Conservation (phyloP, 1,140 invertebrate genomes). For the Cydia splendana region DNA sequence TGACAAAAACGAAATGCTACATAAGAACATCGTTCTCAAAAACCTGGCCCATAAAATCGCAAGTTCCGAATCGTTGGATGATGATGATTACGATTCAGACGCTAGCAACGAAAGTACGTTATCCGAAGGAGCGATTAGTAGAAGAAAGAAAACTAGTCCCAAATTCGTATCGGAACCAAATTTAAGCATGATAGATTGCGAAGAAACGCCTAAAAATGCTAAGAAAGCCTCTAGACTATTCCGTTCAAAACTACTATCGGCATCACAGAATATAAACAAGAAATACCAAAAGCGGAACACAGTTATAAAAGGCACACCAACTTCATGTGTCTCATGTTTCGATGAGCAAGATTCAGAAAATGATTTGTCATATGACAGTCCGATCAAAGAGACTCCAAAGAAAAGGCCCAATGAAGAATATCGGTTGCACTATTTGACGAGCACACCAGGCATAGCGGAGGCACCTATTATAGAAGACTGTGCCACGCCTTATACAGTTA, state of each 20-base stretch:
- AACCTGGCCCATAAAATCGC: conserved; percentile 71
- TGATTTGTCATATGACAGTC: conserved; percentile 42
- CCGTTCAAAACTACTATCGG: conserved; percentile 62
- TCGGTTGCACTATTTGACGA: conserved; percentile 78
- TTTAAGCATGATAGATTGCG: conserved; percentile 66
- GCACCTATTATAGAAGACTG: conserved; percentile 55
- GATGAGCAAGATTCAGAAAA: conserved; percentile 65
- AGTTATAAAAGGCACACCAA: conserved; percentile 59
- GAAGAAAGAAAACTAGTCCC: conserved; percentile 65
- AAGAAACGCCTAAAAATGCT: conserved; percentile 69
- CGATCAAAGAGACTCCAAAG: conserved; percentile 56
- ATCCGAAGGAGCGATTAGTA: conserved; percentile 67
- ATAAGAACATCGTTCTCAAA: conserved; percentile 70
- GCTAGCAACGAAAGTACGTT: conserved; percentile 68
- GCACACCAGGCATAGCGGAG: conserved; percentile 78
- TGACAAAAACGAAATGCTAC: conserved; percentile 65
- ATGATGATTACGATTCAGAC: conserved; percentile 68
- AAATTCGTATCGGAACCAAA: conserved; percentile 78
- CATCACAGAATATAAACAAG: conserved; percentile 59
- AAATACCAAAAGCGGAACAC: conserved; percentile 66
- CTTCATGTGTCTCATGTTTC: conserved; percentile 68
- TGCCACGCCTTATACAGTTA: conserved; percentile 70
- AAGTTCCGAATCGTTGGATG: conserved; percentile 63
- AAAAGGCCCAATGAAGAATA: conserved; percentile 53
- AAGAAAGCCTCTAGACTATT: conserved; percentile 70